Conservation (phyloP, 2,113 vertebrate species). For the Cyanistes caeruleus region DNA sequence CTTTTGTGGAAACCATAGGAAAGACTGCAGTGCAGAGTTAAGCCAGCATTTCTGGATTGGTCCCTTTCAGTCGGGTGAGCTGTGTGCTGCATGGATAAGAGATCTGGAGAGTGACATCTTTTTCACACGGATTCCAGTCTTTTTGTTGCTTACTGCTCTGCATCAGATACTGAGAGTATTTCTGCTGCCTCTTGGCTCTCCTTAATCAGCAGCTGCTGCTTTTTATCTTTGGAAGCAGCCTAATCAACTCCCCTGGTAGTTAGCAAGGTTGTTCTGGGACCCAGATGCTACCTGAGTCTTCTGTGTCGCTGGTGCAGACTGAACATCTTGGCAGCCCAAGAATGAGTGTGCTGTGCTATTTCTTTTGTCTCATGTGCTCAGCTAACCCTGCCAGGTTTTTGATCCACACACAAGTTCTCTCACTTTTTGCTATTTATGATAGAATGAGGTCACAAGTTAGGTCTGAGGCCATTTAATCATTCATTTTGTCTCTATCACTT, state of each 20-base stretch:
- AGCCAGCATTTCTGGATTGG: neutral
- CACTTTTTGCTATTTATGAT: neutral
- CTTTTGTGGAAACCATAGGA: neutral
- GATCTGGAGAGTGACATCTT: neutral
- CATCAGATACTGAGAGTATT: neutral
- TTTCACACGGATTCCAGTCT: neutral
- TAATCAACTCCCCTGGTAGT: neutral
- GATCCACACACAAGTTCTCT: neutral
- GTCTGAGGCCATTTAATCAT: neutral
- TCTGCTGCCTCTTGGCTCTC: neutral
- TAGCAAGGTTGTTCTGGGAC: neutral
- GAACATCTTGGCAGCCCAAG: neutral
- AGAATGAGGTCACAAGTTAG: conserved; percentile 27
- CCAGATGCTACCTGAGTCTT: neutral
- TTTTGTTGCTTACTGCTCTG: neutral
- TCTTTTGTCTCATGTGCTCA: neutral
- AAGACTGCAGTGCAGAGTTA: neutral
- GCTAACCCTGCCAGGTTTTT: neutral
- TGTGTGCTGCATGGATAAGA: neutral
- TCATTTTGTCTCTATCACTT: neutral
- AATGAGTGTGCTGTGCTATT: neutral
- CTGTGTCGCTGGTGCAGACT: neutral
- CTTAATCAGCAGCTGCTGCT: neutral
- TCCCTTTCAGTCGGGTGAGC: neutral
- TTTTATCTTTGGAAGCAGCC: neutral